Conservation (phyloP, 30 jellyfish, hydroid and myxozoan genomes). For the Hydractinia symbiolongicarpus region DNA sequence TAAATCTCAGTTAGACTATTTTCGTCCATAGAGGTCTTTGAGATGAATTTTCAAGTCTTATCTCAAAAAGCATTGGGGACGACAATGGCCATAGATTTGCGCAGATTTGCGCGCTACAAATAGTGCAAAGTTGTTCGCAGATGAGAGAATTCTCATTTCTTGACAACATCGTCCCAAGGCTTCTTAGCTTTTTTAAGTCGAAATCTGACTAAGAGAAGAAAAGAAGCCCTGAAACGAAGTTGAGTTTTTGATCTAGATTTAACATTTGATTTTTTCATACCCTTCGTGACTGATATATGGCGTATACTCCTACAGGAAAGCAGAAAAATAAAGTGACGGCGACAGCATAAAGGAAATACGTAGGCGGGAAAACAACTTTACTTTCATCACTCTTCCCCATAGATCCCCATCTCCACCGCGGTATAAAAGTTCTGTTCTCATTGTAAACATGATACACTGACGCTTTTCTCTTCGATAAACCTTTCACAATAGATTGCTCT, state of each 20-base stretch:
- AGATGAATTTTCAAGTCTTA: too few species aligned
- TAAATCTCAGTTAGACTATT: too few species aligned
- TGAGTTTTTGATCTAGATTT: too few species aligned
- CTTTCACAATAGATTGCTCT: neutral
- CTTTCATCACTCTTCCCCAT: neutral
- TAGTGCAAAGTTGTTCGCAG: neutral
- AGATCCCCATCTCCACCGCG: neutral
- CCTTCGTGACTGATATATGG: neutral
- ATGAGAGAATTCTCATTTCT: neutral
- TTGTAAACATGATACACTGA: neutral
- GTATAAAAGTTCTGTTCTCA: neutral
- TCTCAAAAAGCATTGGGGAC: too few species aligned
- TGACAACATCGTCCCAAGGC: too few species aligned
- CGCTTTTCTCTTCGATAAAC: neutral
- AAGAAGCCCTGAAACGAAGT: too few species aligned
- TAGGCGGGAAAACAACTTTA: neutral
- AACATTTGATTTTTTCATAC: neutral
- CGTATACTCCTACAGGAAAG: conserved; percentile 1
- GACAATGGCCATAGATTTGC: too few species aligned
- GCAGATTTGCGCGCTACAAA: too few species aligned
- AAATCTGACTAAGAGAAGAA: too few species aligned
- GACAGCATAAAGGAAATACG: conserved; percentile 8
- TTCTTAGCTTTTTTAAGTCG: too few species aligned
- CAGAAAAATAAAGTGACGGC: neutral
- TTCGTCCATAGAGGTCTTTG: too few species aligned